Conservation (phyloP, 1,140 invertebrate species). For the Zaprionus nigranus region DNA sequence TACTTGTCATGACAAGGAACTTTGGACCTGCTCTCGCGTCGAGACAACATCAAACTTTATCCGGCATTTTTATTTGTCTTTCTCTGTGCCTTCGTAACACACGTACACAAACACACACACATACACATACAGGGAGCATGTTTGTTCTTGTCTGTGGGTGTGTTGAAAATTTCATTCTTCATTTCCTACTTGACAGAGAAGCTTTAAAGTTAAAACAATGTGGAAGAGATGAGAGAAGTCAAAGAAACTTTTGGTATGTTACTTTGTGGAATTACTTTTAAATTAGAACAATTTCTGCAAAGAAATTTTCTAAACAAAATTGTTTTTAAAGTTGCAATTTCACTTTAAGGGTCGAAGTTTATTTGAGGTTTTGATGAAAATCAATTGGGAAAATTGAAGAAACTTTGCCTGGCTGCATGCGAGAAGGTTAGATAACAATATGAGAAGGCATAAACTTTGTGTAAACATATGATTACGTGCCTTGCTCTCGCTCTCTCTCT, state of each 20-base stretch:
- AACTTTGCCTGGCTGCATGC: background rate
- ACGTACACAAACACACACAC: slow-evolving; percentile 12
- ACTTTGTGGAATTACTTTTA: slow-evolving; percentile 20
- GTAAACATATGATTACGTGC: too few relatives aligned
- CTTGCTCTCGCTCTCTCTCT: too few relatives aligned
- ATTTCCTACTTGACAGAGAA: slow-evolving; percentile 15
- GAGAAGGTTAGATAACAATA: background rate
- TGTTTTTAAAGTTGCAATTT: slow-evolving; percentile 9
- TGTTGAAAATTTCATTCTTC: slow-evolving; percentile 9
- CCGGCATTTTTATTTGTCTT: slow-evolving; percentile 47
- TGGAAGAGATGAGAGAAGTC: background rate
- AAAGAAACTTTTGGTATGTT: slow-evolving; percentile 15
- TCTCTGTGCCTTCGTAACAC: slow-evolving; percentile 24
- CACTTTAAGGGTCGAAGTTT: slow-evolving; percentile 1
- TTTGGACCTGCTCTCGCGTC: slow-evolving; percentile 9
- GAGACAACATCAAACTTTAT: slow-evolving; percentile 33
- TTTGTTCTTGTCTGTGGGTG: slow-evolving; percentile 1
- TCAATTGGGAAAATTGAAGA: slow-evolving; percentile 1
- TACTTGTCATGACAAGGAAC: slow-evolving; percentile 10
- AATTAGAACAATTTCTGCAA: background rate
- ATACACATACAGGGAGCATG: background rate
- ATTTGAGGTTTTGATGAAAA: background rate
- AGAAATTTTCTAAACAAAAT: background rate
- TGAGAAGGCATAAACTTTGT: background rate
- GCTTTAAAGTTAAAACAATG: slow-evolving; percentile 37